Percentiles rank a stretch among this genome's conserved stretches.
Conservation (phyloP, 2,888 invertebrate species). For the Nowickia ferox region DNA sequence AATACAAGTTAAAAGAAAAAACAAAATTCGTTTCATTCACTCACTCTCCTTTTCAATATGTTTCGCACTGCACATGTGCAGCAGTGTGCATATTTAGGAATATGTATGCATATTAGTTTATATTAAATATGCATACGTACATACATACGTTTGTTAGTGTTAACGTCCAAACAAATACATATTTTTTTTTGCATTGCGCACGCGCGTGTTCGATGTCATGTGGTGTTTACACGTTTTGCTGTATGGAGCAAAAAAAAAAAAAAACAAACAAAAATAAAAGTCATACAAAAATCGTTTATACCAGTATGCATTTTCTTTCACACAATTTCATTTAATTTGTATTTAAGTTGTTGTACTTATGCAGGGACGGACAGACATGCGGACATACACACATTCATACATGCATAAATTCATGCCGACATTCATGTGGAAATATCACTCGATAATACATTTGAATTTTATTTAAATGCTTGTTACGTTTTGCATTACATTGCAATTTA, state of each 20-base stretch:
- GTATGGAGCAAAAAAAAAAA: slow-evolving; percentile 21
- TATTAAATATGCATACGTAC: slow-evolving; percentile 66
- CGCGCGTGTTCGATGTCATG: slow-evolving; percentile 72
- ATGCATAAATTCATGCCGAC: background rate
- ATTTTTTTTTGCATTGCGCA: slow-evolving; percentile 58
- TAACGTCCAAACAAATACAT: slow-evolving; percentile 3
- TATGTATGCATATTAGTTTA: slow-evolving; percentile 48
- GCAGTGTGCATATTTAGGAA: slow-evolving; percentile 24
- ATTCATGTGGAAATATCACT: slow-evolving; percentile 32
- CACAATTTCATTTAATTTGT: slow-evolving; percentile 67
- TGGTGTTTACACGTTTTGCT: slow-evolving; percentile 70
- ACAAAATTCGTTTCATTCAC: background rate
- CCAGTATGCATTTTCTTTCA: slow-evolving; percentile 44
- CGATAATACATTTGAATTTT: slow-evolving; percentile 60
- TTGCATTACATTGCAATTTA: slow-evolving; percentile 72
- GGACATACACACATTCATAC: slow-evolving; percentile 2
- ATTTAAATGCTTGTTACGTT: slow-evolving; percentile 71
- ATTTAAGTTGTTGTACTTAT: slow-evolving; percentile 60
- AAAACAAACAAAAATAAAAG: slow-evolving; percentile 22
- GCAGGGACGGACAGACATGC: background rate
- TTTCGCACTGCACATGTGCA: slow-evolving; percentile 2
- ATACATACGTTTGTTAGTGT: background rate
- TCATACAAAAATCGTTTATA: slow-evolving; percentile 48
- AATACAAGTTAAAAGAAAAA: slow-evolving; percentile 7
- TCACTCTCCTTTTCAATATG: background rate